Percentiles rank a stretch among this genome's conserved stretches.
Evolutionary conservation across 2,113 vertebrate species (phyloP).

Genomic region (Myodes glareolus): DNA sequence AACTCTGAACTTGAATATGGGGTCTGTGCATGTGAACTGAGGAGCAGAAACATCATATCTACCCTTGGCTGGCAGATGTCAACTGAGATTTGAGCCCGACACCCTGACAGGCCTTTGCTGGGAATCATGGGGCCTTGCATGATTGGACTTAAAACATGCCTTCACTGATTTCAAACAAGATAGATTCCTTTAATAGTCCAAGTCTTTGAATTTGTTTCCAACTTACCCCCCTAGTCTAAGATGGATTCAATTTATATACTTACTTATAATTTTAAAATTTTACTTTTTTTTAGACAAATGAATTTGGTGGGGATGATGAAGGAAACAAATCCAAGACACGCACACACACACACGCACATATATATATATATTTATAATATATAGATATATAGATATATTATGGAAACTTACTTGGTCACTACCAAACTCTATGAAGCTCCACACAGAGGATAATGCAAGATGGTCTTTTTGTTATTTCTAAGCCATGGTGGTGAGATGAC

Average conservation of each 20-base stretch:
- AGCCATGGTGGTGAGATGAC: neutral
- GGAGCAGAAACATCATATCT: neutral
- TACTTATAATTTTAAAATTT: neutral
- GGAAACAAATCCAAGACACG: neutral
- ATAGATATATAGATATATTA: too few species aligned
- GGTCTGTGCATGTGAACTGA: neutral
- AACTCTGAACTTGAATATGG: neutral
- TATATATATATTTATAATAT: too few species aligned
- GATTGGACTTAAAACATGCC: neutral
- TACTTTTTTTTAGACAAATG: conserved; percentile 26
- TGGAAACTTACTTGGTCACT: neutral
- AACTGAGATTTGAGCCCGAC: neutral
- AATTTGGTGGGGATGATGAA: neutral
- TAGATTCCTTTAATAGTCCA: neutral
- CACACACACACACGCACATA: too few species aligned
- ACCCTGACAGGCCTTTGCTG: neutral
- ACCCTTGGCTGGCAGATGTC: neutral
- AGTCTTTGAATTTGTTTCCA: conserved; percentile 13
- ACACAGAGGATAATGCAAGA: neutral
- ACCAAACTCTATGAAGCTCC: neutral
- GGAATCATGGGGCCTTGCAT: neutral
- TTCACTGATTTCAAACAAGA: conserved; percentile 18
- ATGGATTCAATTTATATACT: neutral
- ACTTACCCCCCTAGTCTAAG: neutral
- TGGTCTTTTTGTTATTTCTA: conserved; percentile 22